Conservation (phyloP, 1,140 invertebrate species). For the Calycopis cecrops region DNA sequence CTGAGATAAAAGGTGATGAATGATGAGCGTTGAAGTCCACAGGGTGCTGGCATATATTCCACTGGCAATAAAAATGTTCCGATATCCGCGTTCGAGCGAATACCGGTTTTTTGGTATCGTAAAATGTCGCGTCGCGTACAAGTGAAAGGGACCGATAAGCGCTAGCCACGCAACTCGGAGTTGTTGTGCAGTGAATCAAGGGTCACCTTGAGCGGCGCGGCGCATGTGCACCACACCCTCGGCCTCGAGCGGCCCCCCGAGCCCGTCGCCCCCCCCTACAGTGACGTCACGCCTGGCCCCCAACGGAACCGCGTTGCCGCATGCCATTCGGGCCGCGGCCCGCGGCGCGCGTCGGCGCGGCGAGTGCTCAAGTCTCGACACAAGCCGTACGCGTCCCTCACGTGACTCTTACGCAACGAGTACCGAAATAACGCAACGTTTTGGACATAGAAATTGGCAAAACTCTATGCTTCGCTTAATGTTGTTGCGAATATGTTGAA, state of each 20-base stretch:
- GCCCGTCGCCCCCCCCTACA: constrained; percentile 22
- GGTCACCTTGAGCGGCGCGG: constrained; percentile 66
- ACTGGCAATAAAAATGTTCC: constrained; percentile 42
- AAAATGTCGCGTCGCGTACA: constrained; percentile 37
- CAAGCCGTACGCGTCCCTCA: constrained; percentile 25
- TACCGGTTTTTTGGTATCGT: constrained; percentile 45
- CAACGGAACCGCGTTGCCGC: constrained; percentile 20
- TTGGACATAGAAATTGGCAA: neutral
- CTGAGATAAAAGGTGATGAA: constrained; percentile 68
- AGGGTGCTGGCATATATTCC: constrained; percentile 65
- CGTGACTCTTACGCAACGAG: constrained; percentile 54
- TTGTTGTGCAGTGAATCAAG: constrained; percentile 48
- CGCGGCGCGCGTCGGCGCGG: neutral
- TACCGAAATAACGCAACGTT: constrained; percentile 37
- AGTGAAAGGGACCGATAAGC: constrained; percentile 62
- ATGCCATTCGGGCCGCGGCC: constrained; percentile 22
- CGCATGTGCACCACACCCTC: constrained; percentile 72
- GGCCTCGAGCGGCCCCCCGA: constrained; percentile 28
- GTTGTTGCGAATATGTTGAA: too few species aligned
- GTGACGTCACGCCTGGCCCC: constrained; percentile 54
- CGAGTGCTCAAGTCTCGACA: constrained; percentile 7
- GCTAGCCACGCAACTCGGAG: constrained; percentile 40
- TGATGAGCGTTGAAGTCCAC: constrained; percentile 68
- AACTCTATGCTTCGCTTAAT: too few species aligned
- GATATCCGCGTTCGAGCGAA: constrained; percentile 53